A percentile compares a stretch with the other conserved stretches of the same genome.
Conservation (phyloP, 2,797 vertebrate species). For the Caiman crocodilus region DNA sequence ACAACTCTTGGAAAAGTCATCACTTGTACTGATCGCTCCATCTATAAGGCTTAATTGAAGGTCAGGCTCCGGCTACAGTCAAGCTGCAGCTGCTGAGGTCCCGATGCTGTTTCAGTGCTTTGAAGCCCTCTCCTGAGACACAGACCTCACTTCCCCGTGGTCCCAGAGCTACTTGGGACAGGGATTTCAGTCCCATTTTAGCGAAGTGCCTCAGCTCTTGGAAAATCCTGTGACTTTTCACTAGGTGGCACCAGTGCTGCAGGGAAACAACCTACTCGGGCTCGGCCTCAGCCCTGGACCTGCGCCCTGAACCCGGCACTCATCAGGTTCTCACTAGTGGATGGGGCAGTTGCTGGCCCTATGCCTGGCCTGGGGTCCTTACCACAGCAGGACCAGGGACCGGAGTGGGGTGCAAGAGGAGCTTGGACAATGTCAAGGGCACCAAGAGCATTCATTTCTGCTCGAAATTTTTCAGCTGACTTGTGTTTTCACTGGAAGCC, state of each 20-base stretch:
- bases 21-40: not conserved
- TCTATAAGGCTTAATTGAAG: not conserved
- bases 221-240: not conserved
- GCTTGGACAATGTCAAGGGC: too few relatives aligned
- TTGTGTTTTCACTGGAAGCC: too few relatives aligned
- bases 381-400: too few relatives aligned
- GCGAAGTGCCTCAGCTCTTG: not conserved
- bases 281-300: not conserved
- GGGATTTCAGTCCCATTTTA: not conserved
- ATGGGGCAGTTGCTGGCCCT: too few relatives aligned
- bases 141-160: not conserved
- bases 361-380: too few relatives aligned
- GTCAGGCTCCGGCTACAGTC: not conserved
- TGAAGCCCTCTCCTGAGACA: not conserved
- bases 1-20: not conserved
- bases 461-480: too few relatives aligned
- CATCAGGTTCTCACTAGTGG: too few relatives aligned
- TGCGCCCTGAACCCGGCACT: not conserved
- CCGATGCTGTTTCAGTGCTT: not conserved
- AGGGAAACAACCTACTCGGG: accelerated
- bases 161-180: not conserved
- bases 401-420: too few relatives aligned
- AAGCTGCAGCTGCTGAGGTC: not conserved
- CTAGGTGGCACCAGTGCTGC: not conserved
- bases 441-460: too few relatives aligned